A percentile compares a stretch with the other conserved stretches of the same genome.
phyloP scores from a whole-genome alignment of 2,888 invertebrate genomes.

The Agonopterix alstromeriana region DNA sequence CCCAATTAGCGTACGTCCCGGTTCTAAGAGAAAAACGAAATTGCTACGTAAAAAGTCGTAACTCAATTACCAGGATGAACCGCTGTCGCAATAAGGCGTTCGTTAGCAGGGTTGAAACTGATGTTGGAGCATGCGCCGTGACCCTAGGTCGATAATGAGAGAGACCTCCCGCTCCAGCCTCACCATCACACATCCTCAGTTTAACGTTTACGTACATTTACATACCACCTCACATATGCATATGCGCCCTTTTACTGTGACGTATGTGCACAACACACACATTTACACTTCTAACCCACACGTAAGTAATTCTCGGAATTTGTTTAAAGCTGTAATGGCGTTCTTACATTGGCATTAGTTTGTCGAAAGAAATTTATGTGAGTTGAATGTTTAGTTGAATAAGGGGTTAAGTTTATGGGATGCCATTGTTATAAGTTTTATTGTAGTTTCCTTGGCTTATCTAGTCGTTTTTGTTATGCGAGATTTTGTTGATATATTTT shows the following conservation, averaged over 20 bases:
- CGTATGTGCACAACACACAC: slow-evolving; percentile 21
- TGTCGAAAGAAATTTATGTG: slow-evolving; percentile 74
- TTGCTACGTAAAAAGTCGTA: slow-evolving; percentile 76
- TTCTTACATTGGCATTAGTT: slow-evolving; percentile 76
- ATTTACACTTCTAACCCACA: slow-evolving; percentile 16
- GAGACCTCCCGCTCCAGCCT: slow-evolving; percentile 66
- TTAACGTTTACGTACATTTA: slow-evolving; percentile 73
- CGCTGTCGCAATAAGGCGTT: slow-evolving; percentile 74
- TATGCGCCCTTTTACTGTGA: slow-evolving; percentile 53
- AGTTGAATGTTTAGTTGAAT: slow-evolving; percentile 71
- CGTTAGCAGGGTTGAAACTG: slow-evolving; percentile 59
- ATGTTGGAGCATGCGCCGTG: slow-evolving; percentile 74
- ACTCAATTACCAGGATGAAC: slow-evolving; percentile 75
- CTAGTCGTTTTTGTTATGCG: slow-evolving; percentile 27
- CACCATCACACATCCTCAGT: slow-evolving; percentile 74
- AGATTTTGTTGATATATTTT: slow-evolving; percentile 33
- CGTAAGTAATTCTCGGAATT: slow-evolving; percentile 54
- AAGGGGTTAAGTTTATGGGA: slow-evolving; percentile 69
- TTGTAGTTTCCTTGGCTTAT: slow-evolving; percentile 32
- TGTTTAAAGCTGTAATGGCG: slow-evolving; percentile 70
- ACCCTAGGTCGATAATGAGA: slow-evolving; percentile 78
- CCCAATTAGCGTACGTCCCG: slow-evolving; percentile 69
- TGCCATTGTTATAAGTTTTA: slow-evolving; percentile 46
- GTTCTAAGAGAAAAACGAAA: slow-evolving; percentile 72
- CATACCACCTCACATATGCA: slow-evolving; percentile 72